phyloP scores from a whole-genome alignment of 2,888 invertebrate species.

The Bimastos eiseni region DNA sequence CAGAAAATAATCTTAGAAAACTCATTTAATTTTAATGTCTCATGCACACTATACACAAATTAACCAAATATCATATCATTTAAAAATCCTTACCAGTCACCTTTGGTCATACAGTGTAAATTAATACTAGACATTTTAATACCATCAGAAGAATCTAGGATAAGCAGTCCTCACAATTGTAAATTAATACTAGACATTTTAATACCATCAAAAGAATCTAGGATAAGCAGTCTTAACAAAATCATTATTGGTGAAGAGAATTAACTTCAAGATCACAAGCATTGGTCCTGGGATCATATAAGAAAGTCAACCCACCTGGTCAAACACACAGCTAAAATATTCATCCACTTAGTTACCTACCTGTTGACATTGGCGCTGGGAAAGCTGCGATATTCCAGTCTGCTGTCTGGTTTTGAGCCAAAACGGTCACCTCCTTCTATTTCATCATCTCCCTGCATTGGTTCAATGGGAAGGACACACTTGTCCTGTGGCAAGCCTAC shows the following conservation, averaged over 20 bases:
- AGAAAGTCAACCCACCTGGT: background rate
- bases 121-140: too few relatives aligned
- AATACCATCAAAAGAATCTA: too few relatives aligned
- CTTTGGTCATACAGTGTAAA: too few relatives aligned
- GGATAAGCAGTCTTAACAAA: too few relatives aligned
- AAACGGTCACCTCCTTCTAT: conserved; percentile 57
- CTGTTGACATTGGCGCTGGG: conserved; percentile 63
- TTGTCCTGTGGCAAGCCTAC: conserved; percentile 21
- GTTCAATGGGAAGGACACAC: conserved; percentile 51
- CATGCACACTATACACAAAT: too few relatives aligned
- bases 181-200: too few relatives aligned
- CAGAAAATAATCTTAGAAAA: background rate
- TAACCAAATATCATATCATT: too few relatives aligned
- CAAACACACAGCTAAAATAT: background rate
- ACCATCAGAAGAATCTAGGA: too few relatives aligned
- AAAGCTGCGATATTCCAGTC: conserved; percentile 73
- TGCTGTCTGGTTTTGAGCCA: conserved; percentile 60
- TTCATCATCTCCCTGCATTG: conserved; percentile 36
- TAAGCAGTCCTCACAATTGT: too few relatives aligned
- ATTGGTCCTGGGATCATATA: background rate
- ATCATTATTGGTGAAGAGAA: too few relatives aligned
- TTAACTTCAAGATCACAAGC: background rate
- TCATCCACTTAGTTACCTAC: conserved; percentile 45
- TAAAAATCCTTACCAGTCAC: too few relatives aligned
- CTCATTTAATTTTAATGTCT: too few relatives aligned